Conservation (phyloP, 2,113 vertebrate species). For the Pyrgilauda ruficollis region DNA sequence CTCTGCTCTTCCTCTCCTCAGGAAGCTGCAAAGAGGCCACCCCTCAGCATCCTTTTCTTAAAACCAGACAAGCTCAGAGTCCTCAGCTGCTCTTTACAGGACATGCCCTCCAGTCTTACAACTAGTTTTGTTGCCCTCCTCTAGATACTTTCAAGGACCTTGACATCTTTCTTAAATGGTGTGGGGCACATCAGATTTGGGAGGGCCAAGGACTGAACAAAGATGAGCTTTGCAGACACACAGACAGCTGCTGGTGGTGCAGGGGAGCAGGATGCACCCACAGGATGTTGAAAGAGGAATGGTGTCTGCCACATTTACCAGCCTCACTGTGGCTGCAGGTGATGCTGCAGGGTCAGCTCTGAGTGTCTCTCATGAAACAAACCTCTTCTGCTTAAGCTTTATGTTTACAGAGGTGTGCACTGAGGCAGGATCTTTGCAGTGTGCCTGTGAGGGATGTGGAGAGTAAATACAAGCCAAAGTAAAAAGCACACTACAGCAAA, state of each 20-base stretch:
- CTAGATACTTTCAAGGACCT: background rate
- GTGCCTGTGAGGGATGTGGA: background rate
- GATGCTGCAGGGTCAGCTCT: background rate
- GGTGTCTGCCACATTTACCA: background rate
- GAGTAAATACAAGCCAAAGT: background rate
- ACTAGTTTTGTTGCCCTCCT: background rate
- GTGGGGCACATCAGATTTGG: background rate
- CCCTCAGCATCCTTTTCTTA: background rate
- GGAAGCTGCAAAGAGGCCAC: background rate
- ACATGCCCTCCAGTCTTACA: background rate
- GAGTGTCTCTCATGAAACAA: background rate
- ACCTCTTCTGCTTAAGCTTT: background rate
- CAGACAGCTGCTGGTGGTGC: background rate
- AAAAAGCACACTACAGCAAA: background rate
- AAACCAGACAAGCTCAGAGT: background rate
- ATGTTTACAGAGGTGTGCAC: rapidly evolving
- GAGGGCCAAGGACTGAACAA: background rate
- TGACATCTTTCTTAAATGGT: background rate
- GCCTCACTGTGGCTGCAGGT: background rate
- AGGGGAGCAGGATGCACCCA: background rate
- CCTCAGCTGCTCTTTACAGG: rapidly evolving
- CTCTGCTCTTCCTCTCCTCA: background rate
- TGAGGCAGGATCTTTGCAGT: background rate
- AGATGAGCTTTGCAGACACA: background rate
- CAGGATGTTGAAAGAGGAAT: background rate